Conservation (phyloP, 2,797 vertebrate species). For the Bryconaethiops microstoma region DNA sequence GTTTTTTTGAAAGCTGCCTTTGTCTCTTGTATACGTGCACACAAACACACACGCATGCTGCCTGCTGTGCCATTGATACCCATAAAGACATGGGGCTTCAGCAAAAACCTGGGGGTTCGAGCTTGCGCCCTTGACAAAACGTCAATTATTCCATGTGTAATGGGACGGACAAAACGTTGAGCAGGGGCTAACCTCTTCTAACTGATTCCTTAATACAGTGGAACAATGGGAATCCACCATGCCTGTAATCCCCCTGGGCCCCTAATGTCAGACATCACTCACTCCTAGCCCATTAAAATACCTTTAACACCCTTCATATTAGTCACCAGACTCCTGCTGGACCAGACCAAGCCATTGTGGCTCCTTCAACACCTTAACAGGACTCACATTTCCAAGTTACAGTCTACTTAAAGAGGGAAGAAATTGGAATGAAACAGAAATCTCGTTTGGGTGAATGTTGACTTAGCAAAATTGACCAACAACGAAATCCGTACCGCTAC, state of each 20-base stretch:
- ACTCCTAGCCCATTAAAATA: slow-evolving; percentile 56
- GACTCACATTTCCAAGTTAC: slow-evolving; percentile 71
- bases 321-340: slow-evolving; percentile 34
- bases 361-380: slow-evolving; percentile 39
- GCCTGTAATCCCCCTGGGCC: slow-evolving; percentile 46
- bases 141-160: slow-evolving; percentile 53
- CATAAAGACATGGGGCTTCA: slow-evolving; percentile 12
- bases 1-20: slow-evolving; percentile 51
- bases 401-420: slow-evolving; percentile 14
- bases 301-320: slow-evolving; percentile 55
- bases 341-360: slow-evolving; percentile 8
- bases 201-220: slow-evolving; percentile 52
- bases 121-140: slow-evolving; percentile 36
- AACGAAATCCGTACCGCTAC: slow-evolving; percentile 77
- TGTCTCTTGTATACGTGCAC: background rate
- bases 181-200: slow-evolving; percentile 33
- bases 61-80: background rate
- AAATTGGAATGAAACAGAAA: background rate
- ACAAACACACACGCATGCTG: background rate
- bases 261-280: slow-evolving; percentile 67
- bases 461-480: slow-evolving; percentile 57
- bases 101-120: slow-evolving; percentile 12
- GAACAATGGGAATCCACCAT: slow-evolving; percentile 58
- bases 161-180: slow-evolving; percentile 40
- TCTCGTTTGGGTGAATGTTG: slow-evolving; percentile 9